These are phyloP conservation scores for Parelbella ahira DNA, from an alignment of 2,888 invertebrate genomes.

Conservation along the genomic window DNA sequence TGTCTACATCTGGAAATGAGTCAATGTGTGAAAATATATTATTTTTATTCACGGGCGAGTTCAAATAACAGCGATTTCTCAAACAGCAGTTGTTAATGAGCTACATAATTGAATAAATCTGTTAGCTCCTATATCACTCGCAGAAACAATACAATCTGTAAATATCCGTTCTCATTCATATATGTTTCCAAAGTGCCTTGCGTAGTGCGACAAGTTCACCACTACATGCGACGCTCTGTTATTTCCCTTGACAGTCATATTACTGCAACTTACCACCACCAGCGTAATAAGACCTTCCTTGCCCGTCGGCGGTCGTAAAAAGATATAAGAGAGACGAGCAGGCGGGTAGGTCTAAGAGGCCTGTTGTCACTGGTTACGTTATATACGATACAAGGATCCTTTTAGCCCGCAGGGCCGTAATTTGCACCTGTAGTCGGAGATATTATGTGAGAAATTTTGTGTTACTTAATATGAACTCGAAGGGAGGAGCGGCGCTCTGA, in stretches of 20 bases:
- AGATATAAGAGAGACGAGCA: conserved; percentile 30
- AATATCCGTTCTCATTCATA: conserved; percentile 28
- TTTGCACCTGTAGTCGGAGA: conserved; percentile 71
- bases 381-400: conserved; percentile 58
- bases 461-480: conserved; percentile 44
- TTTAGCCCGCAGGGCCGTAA: conserved; percentile 60
- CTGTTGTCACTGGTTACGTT: conserved; percentile 45
- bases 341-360: conserved; percentile 43
- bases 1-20: too few relatives aligned
- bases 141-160: too few relatives aligned
- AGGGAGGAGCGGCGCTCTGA: conserved; percentile 30
- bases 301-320: conserved; percentile 39
- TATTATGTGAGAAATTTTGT: conserved; percentile 70
- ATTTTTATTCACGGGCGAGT: conserved; percentile 32
- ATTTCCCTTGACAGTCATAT: conserved; percentile 72
- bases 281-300: conserved; percentile 49
- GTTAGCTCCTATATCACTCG: too few relatives aligned
- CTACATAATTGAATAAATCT: too few relatives aligned
- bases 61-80: too few relatives aligned
- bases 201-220: conserved; percentile 48
- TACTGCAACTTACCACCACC: conserved; percentile 56
- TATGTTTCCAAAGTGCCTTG: conserved; percentile 34
- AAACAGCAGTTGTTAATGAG: too few relatives aligned
- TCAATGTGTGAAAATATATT: too few relatives aligned
- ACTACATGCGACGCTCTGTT: conserved; percentile 53